These are phyloP conservation scores for Chrysopa pallens DNA, from an alignment of 1,140 invertebrate genomes.

Conservation along the genomic window DNA sequence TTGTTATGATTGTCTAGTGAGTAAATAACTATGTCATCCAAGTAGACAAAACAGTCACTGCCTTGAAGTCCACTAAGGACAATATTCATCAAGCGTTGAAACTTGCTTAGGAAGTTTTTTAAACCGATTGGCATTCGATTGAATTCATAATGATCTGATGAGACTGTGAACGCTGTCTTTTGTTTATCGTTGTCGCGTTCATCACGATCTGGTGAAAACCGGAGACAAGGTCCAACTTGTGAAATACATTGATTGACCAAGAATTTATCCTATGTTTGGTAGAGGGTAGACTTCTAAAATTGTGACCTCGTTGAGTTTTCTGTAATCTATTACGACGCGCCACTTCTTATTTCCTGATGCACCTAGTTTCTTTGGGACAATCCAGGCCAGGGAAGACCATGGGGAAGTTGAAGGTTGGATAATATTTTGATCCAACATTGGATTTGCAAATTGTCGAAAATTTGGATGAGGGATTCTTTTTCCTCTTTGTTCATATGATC, in stretches of 20 bases:
- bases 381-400: slow-evolving; percentile 12
- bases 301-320: slow-evolving; percentile 18
- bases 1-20: slow-evolving; percentile 17
- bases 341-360: slow-evolving; percentile 14
- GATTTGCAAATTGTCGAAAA: slow-evolving; percentile 8
- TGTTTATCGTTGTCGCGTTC: slow-evolving; percentile 11
- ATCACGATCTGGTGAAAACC: slow-evolving; percentile 27
- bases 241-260: slow-evolving; percentile 6
- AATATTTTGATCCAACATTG: slow-evolving; percentile 7
- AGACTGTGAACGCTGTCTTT: slow-evolving; percentile 22
- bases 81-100: slow-evolving; percentile 17
- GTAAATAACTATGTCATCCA: slow-evolving; percentile 25
- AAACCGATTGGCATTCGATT: slow-evolving; percentile 12
- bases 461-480: slow-evolving; percentile 2
- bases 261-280: slow-evolving; percentile 4
- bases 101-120: slow-evolving; percentile 4
- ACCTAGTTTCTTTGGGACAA: slow-evolving; percentile 14
- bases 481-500: slow-evolving; percentile 2
- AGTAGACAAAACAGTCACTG: slow-evolving; percentile 15
- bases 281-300: slow-evolving; percentile 16
- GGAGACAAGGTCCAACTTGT: slow-evolving; percentile 19
- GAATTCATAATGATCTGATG: slow-evolving; percentile 13
- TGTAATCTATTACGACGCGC: slow-evolving; percentile 19
- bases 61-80: slow-evolving; percentile 13
- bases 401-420: slow-evolving; percentile 7